Evolutionary conservation across 2,888 invertebrate genomes (phyloP).

Genomic region (Acrobasis suavella): DNA sequence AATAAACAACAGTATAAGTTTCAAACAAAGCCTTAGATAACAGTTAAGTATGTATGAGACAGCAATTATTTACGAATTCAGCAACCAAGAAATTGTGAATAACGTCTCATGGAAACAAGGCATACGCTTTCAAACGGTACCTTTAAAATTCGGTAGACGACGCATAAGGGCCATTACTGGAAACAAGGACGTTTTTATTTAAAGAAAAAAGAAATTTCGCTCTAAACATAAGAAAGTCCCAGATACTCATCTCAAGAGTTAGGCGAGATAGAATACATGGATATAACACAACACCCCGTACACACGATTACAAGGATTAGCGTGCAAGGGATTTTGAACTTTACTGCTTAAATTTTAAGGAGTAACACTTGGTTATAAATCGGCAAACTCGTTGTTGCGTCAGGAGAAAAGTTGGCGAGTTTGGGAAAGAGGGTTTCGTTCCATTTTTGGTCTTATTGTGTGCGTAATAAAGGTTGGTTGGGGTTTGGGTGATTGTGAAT

Average conservation of each 20-base stretch:
- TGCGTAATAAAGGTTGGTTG: slow-evolving; percentile 36
- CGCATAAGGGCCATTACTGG: slow-evolving; percentile 22
- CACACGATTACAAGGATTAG: slow-evolving; percentile 30
- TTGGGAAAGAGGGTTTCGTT: slow-evolving; percentile 33
- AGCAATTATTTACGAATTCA: background rate
- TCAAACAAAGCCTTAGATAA: too few species aligned
- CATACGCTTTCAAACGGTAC: slow-evolving; percentile 3
- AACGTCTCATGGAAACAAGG: background rate
- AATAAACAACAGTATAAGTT: too few species aligned
- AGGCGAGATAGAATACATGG: slow-evolving; percentile 56
- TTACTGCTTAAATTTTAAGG: slow-evolving; percentile 45
- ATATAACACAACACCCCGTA: slow-evolving; percentile 44
- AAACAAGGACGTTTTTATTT: slow-evolving; percentile 22
- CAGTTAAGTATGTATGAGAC: background rate
- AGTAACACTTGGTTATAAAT: slow-evolving; percentile 38
- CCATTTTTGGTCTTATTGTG: slow-evolving; percentile 49
- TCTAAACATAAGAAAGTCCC: slow-evolving; percentile 53
- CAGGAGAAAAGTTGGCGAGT: slow-evolving; percentile 40
- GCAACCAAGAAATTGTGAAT: background rate
- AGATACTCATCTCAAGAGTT: slow-evolving; percentile 66
- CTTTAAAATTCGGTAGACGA: slow-evolving; percentile 11
- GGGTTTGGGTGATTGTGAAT: slow-evolving; percentile 41
- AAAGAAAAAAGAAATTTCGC: slow-evolving; percentile 23
- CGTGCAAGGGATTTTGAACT: slow-evolving; percentile 45
- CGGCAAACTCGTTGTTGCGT: slow-evolving; percentile 49